Evolutionary conservation across 30 jellyfish, hydroid and myxozoan species (phyloP), one percentile per base, ranked within the genome.

Genomic region (Hydractinia symbiolongicarpus): DNA sequence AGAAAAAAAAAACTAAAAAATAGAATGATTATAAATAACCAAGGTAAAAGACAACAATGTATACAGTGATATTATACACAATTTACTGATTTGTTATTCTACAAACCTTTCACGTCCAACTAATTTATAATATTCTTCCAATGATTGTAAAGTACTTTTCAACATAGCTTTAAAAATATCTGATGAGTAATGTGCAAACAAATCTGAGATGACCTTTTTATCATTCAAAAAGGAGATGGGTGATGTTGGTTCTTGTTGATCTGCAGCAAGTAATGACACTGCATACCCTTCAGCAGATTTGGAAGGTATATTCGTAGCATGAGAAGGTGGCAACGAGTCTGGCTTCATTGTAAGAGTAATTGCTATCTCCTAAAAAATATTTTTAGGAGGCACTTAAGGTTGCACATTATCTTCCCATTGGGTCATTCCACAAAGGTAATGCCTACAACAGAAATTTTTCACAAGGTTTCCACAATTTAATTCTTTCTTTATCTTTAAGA

Each of bases 101-200:
- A 30, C 44, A 30, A 1, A 30, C 44, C 44, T 30, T 30, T 30
- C 44, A 30, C 44, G 44, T 30, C 44, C 44, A 30, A 30, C 44
- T 30, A 30, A 30, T 30, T 30, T 2, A 30, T 30, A 60, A 40
- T 21, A 52, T 14, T 56, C 20, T 16, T 57, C 86, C 44, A 57
- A 53, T 19, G 82, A 61, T 5, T 20, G 52, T 40, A 56, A 40
- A 20, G 70, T 79, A 79, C 53, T 64, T 7, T 40, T 44, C 68
- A 53, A 40, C 53, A 71, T 70, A n/a, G 81, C 81, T 21, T 71
- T 40, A 71, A 21, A 71, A 4, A 71, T 50, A 17, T 71, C 61
- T 17, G 69, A n/a, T 15, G 13, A 11, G 53, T 71, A 71, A 71
- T 71, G n/a, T 8, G 81, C 56, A 71, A 21, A 71, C 81, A 71